These are phyloP conservation scores for Xylota sylvarum DNA, from an alignment of 2,888 invertebrate genomes.

Conservation along the genomic window DNA sequence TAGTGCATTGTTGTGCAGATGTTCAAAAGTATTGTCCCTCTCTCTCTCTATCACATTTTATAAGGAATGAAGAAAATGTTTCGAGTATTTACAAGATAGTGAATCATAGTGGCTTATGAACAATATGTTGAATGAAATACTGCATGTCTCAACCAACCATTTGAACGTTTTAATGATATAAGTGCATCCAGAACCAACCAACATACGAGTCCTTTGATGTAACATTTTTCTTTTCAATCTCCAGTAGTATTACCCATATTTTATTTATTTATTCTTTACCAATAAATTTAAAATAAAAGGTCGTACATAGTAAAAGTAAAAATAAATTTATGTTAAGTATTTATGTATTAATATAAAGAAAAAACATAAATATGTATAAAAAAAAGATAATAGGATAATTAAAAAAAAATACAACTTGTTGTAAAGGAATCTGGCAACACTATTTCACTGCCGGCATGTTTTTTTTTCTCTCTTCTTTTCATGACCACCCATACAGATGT, in stretches of 20 bases:
- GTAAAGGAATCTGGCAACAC: constrained; percentile 34
- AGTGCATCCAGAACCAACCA: too few species aligned
- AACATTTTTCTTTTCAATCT: neutral
- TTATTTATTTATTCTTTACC: constrained; percentile 4
- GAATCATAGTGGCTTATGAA: too few species aligned
- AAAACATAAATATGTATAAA: constrained; percentile 34
- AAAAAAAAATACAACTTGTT: constrained; percentile 28
- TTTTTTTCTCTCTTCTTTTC: constrained; percentile 6
- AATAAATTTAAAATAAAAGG: constrained; percentile 3
- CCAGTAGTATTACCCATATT: constrained; percentile 4
- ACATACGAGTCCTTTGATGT: too few species aligned
- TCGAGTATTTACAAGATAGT: too few species aligned
- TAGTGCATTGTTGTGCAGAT: too few species aligned
- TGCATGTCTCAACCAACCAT: too few species aligned
- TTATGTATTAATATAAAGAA: constrained; percentile 32
- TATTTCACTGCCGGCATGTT: constrained; percentile 33
- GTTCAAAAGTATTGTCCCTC: too few species aligned
- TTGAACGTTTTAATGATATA: too few species aligned
- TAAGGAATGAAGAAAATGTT: too few species aligned
- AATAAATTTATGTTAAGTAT: constrained; percentile 18
- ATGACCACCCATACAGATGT: constrained; percentile 41
- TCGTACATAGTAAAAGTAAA: constrained; percentile 9
- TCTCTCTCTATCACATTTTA: too few species aligned
- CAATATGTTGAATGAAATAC: too few species aligned
- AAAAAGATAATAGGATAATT: constrained; percentile 13